Evolutionary conservation across 2,113 vertebrate genomes (phyloP).

Genomic region (Setophaga coronata): DNA sequence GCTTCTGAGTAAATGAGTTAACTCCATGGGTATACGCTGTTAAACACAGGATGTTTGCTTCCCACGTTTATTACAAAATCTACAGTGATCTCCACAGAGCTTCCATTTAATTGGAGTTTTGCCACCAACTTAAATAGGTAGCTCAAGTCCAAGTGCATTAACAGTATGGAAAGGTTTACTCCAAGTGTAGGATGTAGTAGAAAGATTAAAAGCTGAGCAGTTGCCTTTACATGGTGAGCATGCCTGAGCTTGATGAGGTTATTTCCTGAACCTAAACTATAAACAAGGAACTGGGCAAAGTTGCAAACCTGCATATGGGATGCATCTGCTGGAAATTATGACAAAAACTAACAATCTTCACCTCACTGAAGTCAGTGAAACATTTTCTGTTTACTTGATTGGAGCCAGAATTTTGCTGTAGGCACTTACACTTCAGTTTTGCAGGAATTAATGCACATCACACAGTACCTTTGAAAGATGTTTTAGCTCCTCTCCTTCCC

Average conservation of each 20-base stretch:
- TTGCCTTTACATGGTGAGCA: background rate
- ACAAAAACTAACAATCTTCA: background rate
- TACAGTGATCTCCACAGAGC: background rate
- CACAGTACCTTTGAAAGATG: background rate
- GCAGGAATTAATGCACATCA: background rate
- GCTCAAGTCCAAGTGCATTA: constrained; percentile 11
- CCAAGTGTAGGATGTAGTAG: background rate
- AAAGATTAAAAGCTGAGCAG: background rate
- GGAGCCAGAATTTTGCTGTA: background rate
- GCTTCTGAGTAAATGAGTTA: background rate
- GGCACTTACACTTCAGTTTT: background rate
- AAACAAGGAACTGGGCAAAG: background rate
- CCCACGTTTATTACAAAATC: background rate
- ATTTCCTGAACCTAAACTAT: constrained; percentile 21
- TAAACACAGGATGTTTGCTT: background rate
- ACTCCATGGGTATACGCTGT: background rate
- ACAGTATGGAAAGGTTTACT: constrained; percentile 12
- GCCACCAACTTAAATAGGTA: background rate
- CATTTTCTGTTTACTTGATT: background rate
- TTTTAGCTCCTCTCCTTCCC: background rate
- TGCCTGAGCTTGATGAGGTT: background rate
- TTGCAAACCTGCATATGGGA: background rate
- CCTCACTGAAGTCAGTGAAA: background rate
- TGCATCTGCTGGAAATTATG: background rate
- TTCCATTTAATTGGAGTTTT: constrained; percentile 26